Conservation (phyloP, 2,888 invertebrate species). For the Petrolisthes cinctipes region DNA sequence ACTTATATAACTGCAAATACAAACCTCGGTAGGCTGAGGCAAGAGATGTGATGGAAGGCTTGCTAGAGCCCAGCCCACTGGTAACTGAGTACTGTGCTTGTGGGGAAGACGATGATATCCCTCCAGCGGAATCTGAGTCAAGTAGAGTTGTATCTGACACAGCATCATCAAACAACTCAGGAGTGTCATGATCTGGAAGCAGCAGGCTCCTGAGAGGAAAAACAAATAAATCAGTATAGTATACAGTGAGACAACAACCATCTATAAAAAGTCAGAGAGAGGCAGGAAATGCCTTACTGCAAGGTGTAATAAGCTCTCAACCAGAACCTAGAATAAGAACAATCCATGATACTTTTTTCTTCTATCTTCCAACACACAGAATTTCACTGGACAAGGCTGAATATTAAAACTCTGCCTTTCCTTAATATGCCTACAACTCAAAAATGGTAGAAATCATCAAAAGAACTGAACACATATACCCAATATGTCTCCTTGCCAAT, state of each 20-base stretch:
- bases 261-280: no score
- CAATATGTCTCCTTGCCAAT: no score
- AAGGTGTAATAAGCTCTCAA: background rate
- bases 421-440: no score
- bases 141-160: slow-evolving; percentile 69
- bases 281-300: background rate
- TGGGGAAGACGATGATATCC: slow-evolving; percentile 48
- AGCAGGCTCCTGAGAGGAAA: slow-evolving; percentile 33
- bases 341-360: no score
- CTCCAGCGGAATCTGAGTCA: slow-evolving; percentile 58
- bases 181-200: slow-evolving; percentile 46
- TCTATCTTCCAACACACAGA: no score
- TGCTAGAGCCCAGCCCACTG: slow-evolving; percentile 59
- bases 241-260: background rate
- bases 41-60: slow-evolving; percentile 55
- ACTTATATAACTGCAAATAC: background rate
- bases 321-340: background rate
- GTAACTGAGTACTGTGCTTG: slow-evolving; percentile 72
- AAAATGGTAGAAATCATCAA: no score
- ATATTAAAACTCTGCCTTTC: no score
- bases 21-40: slow-evolving; percentile 49
- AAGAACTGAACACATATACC: no score
- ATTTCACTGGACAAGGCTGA: no score
- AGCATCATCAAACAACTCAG: slow-evolving; percentile 66
- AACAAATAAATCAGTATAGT: background rate